Evolutionary conservation across 2,888 invertebrate genomes (phyloP).

Genomic region (Amiota communis): DNA sequence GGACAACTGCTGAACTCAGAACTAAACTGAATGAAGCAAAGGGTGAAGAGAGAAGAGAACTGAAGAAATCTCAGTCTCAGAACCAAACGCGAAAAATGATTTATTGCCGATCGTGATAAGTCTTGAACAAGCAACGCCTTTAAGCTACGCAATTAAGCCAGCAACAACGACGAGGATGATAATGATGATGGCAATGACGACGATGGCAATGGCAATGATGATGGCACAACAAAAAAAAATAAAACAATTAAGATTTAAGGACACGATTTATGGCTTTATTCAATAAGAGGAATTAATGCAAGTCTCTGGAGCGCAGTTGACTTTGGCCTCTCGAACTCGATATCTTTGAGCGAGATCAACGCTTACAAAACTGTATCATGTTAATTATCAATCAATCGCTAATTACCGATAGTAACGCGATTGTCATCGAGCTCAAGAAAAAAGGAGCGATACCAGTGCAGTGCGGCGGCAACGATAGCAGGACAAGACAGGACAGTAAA

Average conservation of each 20-base stretch:
- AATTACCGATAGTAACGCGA: conserved; percentile 70
- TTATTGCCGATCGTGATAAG: conserved; percentile 57
- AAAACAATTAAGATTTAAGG: neutral
- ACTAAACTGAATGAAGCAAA: neutral
- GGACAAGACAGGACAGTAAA: neutral
- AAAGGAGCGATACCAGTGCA: neutral
- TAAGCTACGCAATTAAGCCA: conserved; percentile 27
- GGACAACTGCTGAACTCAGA: neutral
- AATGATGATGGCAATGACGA: too few species aligned
- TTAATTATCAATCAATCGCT: conserved; percentile 70
- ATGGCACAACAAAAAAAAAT: neutral
- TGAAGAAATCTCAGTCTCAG: too few species aligned
- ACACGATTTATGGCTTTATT: conserved; percentile 29
- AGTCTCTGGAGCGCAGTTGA: neutral
- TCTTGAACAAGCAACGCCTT: conserved; percentile 31
- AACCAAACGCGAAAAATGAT: conserved; percentile 47
- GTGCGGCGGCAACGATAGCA: neutral
- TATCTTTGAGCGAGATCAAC: conserved; percentile 38
- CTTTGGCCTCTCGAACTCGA: neutral
- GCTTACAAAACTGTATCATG: conserved; percentile 66
- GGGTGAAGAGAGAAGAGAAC: neutral
- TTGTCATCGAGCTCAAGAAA: conserved; percentile 50
- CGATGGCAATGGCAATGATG: neutral
- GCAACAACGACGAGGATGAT: too few species aligned
- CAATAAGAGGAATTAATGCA: conserved; percentile 18